Evolutionary conservation across 2,888 invertebrate species (phyloP), one percentile per base, ranked within the genome.

Genomic region (Cataglyphis cursor): DNA sequence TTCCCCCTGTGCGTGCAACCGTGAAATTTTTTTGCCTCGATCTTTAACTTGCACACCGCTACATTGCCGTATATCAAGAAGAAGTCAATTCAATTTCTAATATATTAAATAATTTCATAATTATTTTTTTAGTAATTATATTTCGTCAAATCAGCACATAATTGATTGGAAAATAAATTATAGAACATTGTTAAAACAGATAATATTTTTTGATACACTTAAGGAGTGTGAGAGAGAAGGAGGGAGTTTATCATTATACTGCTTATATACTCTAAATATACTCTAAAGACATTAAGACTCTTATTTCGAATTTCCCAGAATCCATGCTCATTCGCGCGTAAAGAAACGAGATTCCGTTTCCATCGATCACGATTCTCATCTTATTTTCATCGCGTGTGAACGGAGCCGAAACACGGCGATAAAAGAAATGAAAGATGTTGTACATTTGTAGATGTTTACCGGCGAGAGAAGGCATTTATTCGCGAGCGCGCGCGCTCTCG

Each of bases 381-480:
- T 59, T 51, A 44, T 59, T 78, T 78, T 59, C 78, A 70, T 70
- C 51, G 70, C 78, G 78, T 44, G 78, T 59, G 78, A 78, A 70
- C 57, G 57, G 59, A 78, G 59, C 35, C 57, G 78, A 78, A 68
- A 78, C 31, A 44, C 41, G 70, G 62, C 70, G 78, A 78, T 68
- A 78, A 78, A 78, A 78, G 78, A 78, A 68, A 78, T 70, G 78
- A 78, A 78, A 68, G 78, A 78, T 59, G 78, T 70, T 70, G 78
- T 70, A 31, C 78, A 70, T 70, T 78, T 70, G 78, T 70, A 70
- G 70, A 44, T 78, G 81, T 75, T 65, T 75, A 82, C 81, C 64
- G 31, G 12, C 38, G 74, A 65, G 62, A 62, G 51, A 41, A 61
- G 81, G 66, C 66, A 76, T 78, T 82, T 80, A 76, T 65, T 59